These are phyloP conservation scores for Spialia ferax DNA, from an alignment of 2,888 invertebrate genomes.

Conservation along the genomic window DNA sequence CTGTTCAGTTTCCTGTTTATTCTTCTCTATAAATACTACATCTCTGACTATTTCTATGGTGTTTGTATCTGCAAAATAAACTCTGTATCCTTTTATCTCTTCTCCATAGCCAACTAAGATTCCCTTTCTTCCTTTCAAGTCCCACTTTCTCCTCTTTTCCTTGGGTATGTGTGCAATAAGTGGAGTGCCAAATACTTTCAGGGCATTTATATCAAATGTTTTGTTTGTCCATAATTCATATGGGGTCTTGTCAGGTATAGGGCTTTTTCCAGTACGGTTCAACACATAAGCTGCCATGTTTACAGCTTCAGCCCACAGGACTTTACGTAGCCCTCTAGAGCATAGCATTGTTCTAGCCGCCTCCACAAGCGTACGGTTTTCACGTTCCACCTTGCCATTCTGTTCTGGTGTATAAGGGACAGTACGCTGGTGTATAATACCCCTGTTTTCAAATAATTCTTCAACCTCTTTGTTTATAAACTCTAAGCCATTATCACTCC, in stretches of 20 bases:
- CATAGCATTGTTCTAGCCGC: slow-evolving; percentile 10
- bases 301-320: slow-evolving; percentile 19
- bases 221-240: not conserved
- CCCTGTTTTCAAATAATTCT: slow-evolving; percentile 29
- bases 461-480: slow-evolving; percentile 42
- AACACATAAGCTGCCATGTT: slow-evolving; percentile 22
- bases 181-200: not conserved
- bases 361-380: slow-evolving; percentile 9
- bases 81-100: not conserved
- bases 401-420: slow-evolving; percentile 16
- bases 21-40: not conserved
- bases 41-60: not conserved
- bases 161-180: not conserved
- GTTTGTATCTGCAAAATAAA: not conserved
- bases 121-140: not conserved
- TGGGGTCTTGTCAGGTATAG: slow-evolving; percentile 7
- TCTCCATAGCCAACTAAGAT: not conserved
- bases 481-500: slow-evolving; percentile 44
- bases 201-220: not conserved
- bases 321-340: not conserved
- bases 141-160: not conserved
- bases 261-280: not conserved
- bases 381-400: slow-evolving; percentile 39
- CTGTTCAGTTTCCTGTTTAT: not conserved
- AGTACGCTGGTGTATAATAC: slow-evolving; percentile 6